Evolutionary conservation across 2,797 vertebrate species (phyloP), one percentile per base, ranked within the genome.

Genomic region (Cephalopachus bancanus): DNA sequence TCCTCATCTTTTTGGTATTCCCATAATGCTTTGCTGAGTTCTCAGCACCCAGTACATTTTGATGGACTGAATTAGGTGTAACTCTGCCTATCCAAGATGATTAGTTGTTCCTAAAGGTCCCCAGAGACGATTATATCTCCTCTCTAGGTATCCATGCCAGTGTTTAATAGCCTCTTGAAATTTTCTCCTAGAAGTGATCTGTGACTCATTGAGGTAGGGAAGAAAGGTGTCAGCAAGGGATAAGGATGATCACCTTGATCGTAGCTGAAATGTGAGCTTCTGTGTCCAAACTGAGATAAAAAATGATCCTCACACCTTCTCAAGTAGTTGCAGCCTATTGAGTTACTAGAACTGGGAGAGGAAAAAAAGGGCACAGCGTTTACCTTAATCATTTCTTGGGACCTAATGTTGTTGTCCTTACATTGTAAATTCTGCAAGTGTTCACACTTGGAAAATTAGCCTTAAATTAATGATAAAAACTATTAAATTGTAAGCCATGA

Each of bases 261-360:
- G 0, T 59, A 89, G 85, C 93, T 74, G 97, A 98, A 97, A 98
- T 93, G 79, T 95, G 97, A 98, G 97, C 97, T 91, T 69, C 85
- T 76, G 17, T 96, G 96, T 93, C 93, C 97, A 94, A 92, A 89
- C 44, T 55, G 85, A 96, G 97, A 97, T 97, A 94, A 97, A 95
- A 87, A 96, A 65, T 49, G 97, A 98, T 96, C 96, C 97, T 94
- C 79, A 95, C 89, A 30, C 92, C 97, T 98, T 98, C 97, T 98
- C 97, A 96, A 65, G 92, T 97, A 91, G 79, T 95, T 94, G 92
- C 59, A 76, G 75, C 83, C 89, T 90, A 95, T 98, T 67, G 53
- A 94, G 89, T 98, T 98, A 97, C 98, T 57, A 76, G 80, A 83
- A 83, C 33, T 26, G 11, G 55, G 37, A 53, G 65, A 71, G 91